Percentiles rank a stretch among this genome's conserved stretches.
Conservation (phyloP, 2,113 vertebrate species). For the Ovibos moschatus region DNA sequence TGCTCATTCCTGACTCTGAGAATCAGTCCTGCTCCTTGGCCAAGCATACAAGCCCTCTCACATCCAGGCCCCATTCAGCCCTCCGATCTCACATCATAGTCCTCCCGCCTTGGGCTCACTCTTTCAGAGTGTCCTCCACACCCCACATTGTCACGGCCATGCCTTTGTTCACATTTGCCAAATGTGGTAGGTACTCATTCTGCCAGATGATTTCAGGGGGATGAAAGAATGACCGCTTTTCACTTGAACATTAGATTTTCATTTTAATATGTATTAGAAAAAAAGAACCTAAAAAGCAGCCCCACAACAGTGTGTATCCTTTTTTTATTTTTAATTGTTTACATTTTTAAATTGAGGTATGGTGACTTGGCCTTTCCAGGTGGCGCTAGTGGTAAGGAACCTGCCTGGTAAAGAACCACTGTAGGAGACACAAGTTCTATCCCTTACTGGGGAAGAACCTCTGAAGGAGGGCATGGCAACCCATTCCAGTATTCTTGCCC, state of each 20-base stretch:
- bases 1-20: background rate
- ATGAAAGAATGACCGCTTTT: background rate
- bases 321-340: background rate
- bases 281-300: background rate
- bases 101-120: background rate
- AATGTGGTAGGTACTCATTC: background rate
- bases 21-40: background rate
- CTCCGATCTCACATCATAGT: background rate
- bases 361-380: background rate
- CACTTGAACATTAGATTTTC: background rate
- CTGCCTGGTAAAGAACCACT: background rate
- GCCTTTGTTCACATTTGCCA: background rate
- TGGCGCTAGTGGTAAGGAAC: rapidly evolving
- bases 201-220: background rate
- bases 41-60: background rate
- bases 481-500: background rate
- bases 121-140: background rate
- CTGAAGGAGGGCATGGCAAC: background rate
- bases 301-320: background rate
- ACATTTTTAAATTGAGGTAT: background rate
- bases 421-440: rapidly evolving
- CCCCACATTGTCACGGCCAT: background rate
- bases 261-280: background rate
- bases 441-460: background rate
- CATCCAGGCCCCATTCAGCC: background rate